Percentiles rank a stretch among this genome's conserved stretches.
phyloP scores from a whole-genome alignment of 2,113 vertebrate genomes.

The Laticauda colubrina region DNA sequence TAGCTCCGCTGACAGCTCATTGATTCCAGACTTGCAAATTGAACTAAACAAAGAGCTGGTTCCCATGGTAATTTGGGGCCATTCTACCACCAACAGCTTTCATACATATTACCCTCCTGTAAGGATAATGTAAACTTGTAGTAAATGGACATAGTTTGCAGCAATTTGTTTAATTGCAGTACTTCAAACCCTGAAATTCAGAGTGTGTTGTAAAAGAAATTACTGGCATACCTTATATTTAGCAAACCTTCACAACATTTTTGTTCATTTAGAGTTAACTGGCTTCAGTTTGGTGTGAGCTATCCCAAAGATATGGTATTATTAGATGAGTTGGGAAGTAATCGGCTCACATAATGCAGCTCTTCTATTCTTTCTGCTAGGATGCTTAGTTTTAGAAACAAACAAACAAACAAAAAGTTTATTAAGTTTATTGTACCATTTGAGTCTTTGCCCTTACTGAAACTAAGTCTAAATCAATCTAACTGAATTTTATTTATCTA shows the following conservation, averaged over 20 bases:
- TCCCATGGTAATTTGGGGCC: not conserved
- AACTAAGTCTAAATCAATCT: not conserved
- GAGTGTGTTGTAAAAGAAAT: not conserved
- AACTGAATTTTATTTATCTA: not conserved
- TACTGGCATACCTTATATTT: not conserved
- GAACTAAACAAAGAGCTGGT: not conserved
- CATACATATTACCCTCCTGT: not conserved
- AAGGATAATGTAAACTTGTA: not conserved
- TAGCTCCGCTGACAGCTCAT: not conserved
- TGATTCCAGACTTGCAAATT: slow-evolving; percentile 2
- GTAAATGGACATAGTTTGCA: not conserved
- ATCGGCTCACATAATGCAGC: not conserved
- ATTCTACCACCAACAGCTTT: not conserved
- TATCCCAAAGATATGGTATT: not conserved
- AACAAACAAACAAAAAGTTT: not conserved
- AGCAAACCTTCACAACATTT: not conserved
- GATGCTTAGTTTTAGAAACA: not conserved
- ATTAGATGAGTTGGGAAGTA: not conserved
- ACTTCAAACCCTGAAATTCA: not conserved
- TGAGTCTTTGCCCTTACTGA: not conserved
- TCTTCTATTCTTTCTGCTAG: not conserved
- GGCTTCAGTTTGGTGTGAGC: not conserved
- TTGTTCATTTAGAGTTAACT: not conserved
- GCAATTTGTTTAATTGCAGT: not conserved
- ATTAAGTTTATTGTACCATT: not conserved